A percentile compares a stretch with the other conserved stretches of the same genome.
These are phyloP conservation scores for Aleiodes leptofemur DNA, from an alignment of 2,888 invertebrate genomes.

Conservation along the genomic window DNA sequence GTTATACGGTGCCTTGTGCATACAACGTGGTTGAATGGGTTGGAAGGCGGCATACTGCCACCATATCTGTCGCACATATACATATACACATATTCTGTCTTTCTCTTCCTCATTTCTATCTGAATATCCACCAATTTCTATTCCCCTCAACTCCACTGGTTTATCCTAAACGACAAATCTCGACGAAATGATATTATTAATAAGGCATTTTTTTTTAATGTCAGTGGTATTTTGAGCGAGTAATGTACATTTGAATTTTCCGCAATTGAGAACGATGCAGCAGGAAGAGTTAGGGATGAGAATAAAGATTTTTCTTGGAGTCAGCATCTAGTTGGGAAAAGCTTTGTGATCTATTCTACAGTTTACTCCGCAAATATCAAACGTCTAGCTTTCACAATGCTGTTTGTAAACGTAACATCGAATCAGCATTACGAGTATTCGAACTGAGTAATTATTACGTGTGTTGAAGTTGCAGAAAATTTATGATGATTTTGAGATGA, in stretches of 20 bases:
- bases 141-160: neutral
- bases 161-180: conserved; percentile 8
- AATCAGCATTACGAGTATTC: neutral
- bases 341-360: conserved; percentile 28
- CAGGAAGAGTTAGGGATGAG: neutral
- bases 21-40: conserved; percentile 57
- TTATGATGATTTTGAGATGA: too few relatives aligned
- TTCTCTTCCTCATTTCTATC: neutral
- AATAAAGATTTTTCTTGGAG: conserved; percentile 7
- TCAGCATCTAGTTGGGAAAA: conserved; percentile 12
- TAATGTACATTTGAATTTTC: conserved; percentile 45
- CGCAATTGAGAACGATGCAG: neutral
- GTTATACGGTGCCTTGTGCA: conserved; percentile 58
- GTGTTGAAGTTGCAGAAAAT: too few relatives aligned
- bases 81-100: neutral
- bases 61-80: conserved; percentile 39
- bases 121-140: conserved; percentile 4
- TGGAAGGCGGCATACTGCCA: conserved; percentile 53
- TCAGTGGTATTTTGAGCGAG: conserved; percentile 56
- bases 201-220: conserved; percentile 64
- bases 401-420: neutral
- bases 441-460: too few relatives aligned
- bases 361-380: conserved; percentile 40
- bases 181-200: conserved; percentile 61
- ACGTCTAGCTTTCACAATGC: conserved; percentile 5